Conservation (phyloP, 2,797 vertebrate genomes). For the Anomalospiza imberbis region DNA sequence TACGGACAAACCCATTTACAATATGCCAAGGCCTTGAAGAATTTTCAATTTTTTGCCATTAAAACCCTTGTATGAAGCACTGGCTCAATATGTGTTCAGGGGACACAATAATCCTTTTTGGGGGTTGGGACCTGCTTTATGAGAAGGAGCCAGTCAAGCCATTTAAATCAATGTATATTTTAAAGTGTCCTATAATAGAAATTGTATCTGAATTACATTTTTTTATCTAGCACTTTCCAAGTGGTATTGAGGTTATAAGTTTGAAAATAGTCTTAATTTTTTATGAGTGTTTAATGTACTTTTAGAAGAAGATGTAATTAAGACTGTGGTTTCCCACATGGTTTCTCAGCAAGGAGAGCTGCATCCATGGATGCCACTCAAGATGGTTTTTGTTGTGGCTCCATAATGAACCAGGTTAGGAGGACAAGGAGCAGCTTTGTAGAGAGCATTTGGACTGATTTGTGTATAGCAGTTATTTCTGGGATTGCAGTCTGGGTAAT, state of each 20-base stretch:
- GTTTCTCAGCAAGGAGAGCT: background rate
- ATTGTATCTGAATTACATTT: background rate
- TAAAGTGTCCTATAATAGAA: background rate
- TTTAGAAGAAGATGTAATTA: background rate
- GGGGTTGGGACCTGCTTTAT: background rate
- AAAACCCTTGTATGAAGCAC: background rate
- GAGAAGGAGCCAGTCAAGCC: background rate
- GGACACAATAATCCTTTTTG: background rate
- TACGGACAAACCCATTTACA: background rate
- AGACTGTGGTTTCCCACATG: background rate
- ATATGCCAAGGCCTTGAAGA: background rate
- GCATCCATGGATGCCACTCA: background rate
- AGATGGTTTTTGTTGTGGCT: background rate
- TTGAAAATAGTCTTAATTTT: background rate
- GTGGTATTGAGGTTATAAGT: background rate
- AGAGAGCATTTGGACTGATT: background rate
- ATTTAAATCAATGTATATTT: background rate
- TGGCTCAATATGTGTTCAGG: background rate
- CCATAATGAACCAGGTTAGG: background rate
- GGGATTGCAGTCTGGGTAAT: background rate
- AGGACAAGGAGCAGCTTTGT: background rate
- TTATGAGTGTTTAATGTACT: background rate
- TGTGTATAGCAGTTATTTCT: background rate
- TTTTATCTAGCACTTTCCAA: background rate
- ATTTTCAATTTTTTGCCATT: background rate